Percentiles rank a stretch among this genome's conserved stretches.
Evolutionary conservation across 2,888 invertebrate genomes (phyloP).

Genomic region (Thymelicus acteon): DNA sequence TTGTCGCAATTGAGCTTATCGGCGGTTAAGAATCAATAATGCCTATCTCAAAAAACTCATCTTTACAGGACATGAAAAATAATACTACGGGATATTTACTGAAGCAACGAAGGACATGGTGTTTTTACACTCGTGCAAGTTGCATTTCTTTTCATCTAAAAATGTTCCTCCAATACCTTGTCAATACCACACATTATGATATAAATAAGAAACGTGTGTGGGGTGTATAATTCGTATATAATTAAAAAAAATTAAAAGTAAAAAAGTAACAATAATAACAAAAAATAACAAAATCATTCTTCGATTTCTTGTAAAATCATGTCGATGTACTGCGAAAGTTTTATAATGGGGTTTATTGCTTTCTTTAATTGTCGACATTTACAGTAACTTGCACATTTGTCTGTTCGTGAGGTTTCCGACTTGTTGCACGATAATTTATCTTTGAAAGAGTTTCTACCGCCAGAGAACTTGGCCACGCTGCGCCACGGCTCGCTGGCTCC

Average conservation of each 20-base stretch:
- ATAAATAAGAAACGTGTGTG: not conserved
- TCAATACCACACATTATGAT: too few species aligned
- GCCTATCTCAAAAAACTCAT: too few species aligned
- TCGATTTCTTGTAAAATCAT: conserved; percentile 60
- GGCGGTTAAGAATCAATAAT: too few species aligned
- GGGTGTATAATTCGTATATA: conserved; percentile 38
- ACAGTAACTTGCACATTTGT: conserved; percentile 38
- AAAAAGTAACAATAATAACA: conserved; percentile 8
- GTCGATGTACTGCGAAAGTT: conserved; percentile 66
- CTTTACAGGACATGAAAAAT: too few species aligned
- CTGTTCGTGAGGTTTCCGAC: conserved; percentile 17
- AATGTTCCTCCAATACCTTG: too few species aligned
- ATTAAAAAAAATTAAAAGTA: conserved; percentile 27
- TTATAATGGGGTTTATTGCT: conserved; percentile 62
- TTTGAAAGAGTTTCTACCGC: conserved; percentile 42
- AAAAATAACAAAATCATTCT: conserved; percentile 44
- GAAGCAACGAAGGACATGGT: too few species aligned
- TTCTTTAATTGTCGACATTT: conserved; percentile 50
- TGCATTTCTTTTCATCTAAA: too few species aligned
- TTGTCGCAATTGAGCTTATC: too few species aligned
- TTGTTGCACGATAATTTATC: conserved; percentile 50
- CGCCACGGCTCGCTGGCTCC: conserved; percentile 56
- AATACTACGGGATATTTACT: too few species aligned
- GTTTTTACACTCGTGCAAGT: not conserved
- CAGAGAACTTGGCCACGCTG: conserved; percentile 44